A percentile compares a stretch with the other conserved stretches of the same genome.
Conservation (phyloP, 2,888 invertebrate species). For the Junonia oenone region DNA sequence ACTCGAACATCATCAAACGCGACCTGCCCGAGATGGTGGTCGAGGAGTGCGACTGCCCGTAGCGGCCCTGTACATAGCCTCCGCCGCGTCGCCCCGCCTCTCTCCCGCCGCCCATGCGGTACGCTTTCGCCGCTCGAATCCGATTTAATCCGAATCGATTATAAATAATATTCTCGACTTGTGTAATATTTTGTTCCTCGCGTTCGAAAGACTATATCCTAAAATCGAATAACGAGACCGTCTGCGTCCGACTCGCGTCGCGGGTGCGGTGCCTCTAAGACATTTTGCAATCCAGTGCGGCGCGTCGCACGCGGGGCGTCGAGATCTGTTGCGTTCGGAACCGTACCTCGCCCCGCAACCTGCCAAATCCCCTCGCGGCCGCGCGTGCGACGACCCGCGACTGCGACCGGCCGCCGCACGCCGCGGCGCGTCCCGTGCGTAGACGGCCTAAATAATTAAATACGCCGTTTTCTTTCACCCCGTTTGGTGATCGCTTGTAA, state of each 20-base stretch:
- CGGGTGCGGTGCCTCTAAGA: slow-evolving; percentile 38
- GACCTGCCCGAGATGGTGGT: slow-evolving; percentile 97
- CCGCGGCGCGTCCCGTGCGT: slow-evolving; percentile 39
- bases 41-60: slow-evolving; percentile 96
- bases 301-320: slow-evolving; percentile 20
- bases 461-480: slow-evolving; percentile 79
- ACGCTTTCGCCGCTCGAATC: slow-evolving; percentile 73
- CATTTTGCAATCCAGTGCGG: slow-evolving; percentile 19
- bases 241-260: slow-evolving; percentile 35
- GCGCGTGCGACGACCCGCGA: slow-evolving; percentile 82
- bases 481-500: slow-evolving; percentile 80
- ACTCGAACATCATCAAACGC: slow-evolving; percentile 93
- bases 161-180: slow-evolving; percentile 78
- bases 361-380: slow-evolving; percentile 70
- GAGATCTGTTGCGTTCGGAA: slow-evolving; percentile 18
- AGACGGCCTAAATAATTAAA: slow-evolving; percentile 69
- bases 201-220: slow-evolving; percentile 80
- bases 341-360: slow-evolving; percentile 83
- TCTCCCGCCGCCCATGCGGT: slow-evolving; percentile 39
- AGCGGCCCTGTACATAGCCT: slow-evolving; percentile 64
- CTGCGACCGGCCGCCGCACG: slow-evolving; percentile 84
- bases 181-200: slow-evolving; percentile 79
- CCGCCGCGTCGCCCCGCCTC: slow-evolving; percentile 39
- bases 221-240: slow-evolving; percentile 48
- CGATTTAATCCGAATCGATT: slow-evolving; percentile 74